These are phyloP conservation scores for Colletes gigas DNA, from an alignment of 1,140 invertebrate genomes.

Conservation along the genomic window DNA sequence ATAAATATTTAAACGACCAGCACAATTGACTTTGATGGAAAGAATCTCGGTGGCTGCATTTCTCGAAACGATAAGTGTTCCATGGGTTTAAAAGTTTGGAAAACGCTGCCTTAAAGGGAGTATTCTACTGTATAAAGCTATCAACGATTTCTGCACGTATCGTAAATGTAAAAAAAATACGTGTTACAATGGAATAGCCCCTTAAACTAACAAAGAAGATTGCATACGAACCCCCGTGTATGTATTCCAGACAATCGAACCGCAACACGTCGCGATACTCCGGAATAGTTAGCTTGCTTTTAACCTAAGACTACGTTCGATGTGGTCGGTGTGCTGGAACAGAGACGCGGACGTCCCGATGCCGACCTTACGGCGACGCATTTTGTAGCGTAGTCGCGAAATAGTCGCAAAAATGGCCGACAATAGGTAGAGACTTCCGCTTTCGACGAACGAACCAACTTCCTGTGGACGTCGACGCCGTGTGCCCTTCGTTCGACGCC, in stretches of 20 bases:
- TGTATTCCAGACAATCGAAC: not conserved
- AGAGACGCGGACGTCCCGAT: constrained; percentile 61
- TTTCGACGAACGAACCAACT: too few relatives aligned
- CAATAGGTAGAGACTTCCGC: not conserved
- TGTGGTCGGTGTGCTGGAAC: not conserved
- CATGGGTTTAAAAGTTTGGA: too few relatives aligned
- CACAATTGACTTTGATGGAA: too few relatives aligned
- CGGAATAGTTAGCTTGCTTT: constrained; percentile 26
- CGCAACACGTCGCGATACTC: not conserved
- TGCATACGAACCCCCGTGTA: constrained; percentile 21
- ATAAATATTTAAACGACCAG: too few relatives aligned
- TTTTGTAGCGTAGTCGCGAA: constrained; percentile 57
- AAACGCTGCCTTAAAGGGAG: too few relatives aligned
- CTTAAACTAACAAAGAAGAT: not conserved
- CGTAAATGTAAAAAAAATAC: too few relatives aligned
- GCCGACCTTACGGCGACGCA: constrained; percentile 69
- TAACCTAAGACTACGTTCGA: constrained; percentile 4
- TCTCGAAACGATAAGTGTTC: too few relatives aligned
- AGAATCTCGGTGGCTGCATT: too few relatives aligned
- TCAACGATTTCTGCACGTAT: too few relatives aligned
- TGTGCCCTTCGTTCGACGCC: not conserved
- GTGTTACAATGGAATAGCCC: not conserved
- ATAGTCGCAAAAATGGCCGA: constrained; percentile 37
- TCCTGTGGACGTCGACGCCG: not conserved
- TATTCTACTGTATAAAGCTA: too few relatives aligned